Base-by-base conservation (phyloP, 2,797 vertebrate genomes). In the Ctenochaetus hawaiiensis region DNA sequence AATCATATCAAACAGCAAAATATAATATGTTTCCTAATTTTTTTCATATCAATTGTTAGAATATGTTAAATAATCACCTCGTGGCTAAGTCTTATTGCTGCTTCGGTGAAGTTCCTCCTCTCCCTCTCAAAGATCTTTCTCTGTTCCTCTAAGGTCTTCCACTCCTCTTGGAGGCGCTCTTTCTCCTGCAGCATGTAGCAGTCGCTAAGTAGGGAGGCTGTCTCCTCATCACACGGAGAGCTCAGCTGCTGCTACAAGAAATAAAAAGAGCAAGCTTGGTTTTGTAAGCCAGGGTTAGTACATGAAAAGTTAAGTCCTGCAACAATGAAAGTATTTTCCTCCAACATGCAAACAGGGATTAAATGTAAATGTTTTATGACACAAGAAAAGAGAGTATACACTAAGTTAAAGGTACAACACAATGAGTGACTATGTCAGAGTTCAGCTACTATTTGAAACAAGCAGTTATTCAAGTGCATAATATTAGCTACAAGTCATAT, bases 121-220 rank as follows among this genome's bases (percentile, higher is more conserved):
- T 99, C 98, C 87, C 92, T 96, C 88, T 99, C 97, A 85, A 99
- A 98, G 81, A 96, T 96, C 87, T 95, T 97, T 75, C 96, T 97
- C 83, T 99, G 97, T 34, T 98, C 97, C 84, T 93, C 95, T 57
- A 99, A 96, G 0, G 94, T 93, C 30, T 89, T 96, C 97, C 97
- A 98, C 73, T 99, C 98, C 59, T 97, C 97, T 83, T 95, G 92
- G 62, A 99, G 96, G 43, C 96, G 95, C 41, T 97, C 96, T 74
- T 96, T 97, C 90, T 97, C 98, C 87, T 97, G 96, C 76, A 97
- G 79, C 91, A 97, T 96, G 79, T 96, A 97, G 86, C 96, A 96
- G 84, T 97, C 95, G 44, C 95, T 96, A 44, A 96, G 91, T 69
- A 97, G 88, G 26, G 95, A 93, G 0, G 95, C 92, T 2, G 96